A percentile compares a stretch with the other conserved stretches of the same genome.
phyloP scores from a whole-genome alignment of 30 jellyfish, hydroid and myxozoan species.

The Haliclystus octoradiatus region DNA sequence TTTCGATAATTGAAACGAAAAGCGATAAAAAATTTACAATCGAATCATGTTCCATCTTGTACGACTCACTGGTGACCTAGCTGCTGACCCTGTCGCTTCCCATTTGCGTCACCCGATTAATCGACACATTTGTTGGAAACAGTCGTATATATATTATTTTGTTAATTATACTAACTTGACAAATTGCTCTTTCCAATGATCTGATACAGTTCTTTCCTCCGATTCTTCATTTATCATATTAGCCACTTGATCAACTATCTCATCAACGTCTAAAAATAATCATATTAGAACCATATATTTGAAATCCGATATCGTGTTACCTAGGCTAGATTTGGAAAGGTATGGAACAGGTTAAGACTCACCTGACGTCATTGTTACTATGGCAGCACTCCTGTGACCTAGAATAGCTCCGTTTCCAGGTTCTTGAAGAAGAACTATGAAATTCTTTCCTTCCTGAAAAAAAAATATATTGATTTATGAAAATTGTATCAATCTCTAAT shows the following conservation, averaged over 20 bases:
- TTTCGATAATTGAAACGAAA: too few species aligned
- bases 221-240: slow-evolving; percentile 50
- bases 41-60: too few species aligned
- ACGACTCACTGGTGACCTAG: too few species aligned
- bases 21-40: too few species aligned
- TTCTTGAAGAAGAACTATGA: slow-evolving; percentile 39
- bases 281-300: neutral
- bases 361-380: slow-evolving; percentile 68
- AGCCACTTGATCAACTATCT: slow-evolving; percentile 70
- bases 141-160: too few species aligned
- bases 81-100: too few species aligned
- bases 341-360: too few species aligned
- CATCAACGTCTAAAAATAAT: slow-evolving; percentile 51
- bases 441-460: slow-evolving; percentile 52
- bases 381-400: slow-evolving; percentile 87
- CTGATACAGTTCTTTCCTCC: slow-evolving; percentile 20
- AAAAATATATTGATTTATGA: too few species aligned
- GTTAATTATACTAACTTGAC: slow-evolving; percentile 38
- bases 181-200: slow-evolving; percentile 61
- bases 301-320: neutral
- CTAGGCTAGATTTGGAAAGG: neutral
- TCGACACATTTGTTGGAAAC: too few species aligned
- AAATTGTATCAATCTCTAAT: too few species aligned
- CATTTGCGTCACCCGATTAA: too few species aligned
- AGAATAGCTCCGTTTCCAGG: slow-evolving; percentile 41